phyloP scores from a whole-genome alignment of 2,888 invertebrate genomes.

The Sicus ferrugineus region DNA sequence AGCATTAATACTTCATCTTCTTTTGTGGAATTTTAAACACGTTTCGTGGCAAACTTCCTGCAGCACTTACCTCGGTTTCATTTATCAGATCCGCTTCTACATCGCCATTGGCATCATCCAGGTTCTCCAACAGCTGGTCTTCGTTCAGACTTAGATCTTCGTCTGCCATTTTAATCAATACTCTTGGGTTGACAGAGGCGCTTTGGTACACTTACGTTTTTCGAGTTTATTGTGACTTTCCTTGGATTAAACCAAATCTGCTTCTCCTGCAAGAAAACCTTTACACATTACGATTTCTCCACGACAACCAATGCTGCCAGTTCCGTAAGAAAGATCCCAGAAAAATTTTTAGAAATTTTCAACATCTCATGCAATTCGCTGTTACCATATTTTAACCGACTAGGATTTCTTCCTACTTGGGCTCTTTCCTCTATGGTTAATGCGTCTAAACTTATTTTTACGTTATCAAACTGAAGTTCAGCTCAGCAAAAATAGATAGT shows the following conservation, averaged over 20 bases:
- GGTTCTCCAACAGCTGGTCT: slow-evolving; percentile 65
- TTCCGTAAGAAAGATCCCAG: too few relatives aligned
- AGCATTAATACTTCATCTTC: slow-evolving; percentile 32
- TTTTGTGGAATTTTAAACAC: slow-evolving; percentile 41
- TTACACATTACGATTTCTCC: slow-evolving; percentile 14
- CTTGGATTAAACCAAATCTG: slow-evolving; percentile 1
- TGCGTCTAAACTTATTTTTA: too few relatives aligned
- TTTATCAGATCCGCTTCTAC: slow-evolving; percentile 62
- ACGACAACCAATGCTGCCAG: slow-evolving; percentile 2
- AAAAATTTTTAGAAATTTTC: too few relatives aligned
- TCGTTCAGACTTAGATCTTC: slow-evolving; percentile 65
- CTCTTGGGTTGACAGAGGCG: slow-evolving; percentile 23
- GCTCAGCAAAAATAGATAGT: too few relatives aligned
- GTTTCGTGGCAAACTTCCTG: slow-evolving; percentile 42
- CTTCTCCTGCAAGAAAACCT: neutral
- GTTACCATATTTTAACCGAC: too few relatives aligned
- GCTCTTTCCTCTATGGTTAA: too few relatives aligned
- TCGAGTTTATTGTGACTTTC: slow-evolving; percentile 21
- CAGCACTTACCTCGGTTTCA: slow-evolving; percentile 61
- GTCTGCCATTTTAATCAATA: slow-evolving; percentile 60
- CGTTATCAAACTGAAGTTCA: too few relatives aligned
- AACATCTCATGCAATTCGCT: too few relatives aligned
- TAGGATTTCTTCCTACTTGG: too few relatives aligned
- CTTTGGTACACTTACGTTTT: slow-evolving; percentile 30
- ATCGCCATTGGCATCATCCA: slow-evolving; percentile 65